These are phyloP conservation scores for Chiridota heheva DNA, from an alignment of 35 echinoderm and acorn worm genomes.

Conservation along the genomic window DNA sequence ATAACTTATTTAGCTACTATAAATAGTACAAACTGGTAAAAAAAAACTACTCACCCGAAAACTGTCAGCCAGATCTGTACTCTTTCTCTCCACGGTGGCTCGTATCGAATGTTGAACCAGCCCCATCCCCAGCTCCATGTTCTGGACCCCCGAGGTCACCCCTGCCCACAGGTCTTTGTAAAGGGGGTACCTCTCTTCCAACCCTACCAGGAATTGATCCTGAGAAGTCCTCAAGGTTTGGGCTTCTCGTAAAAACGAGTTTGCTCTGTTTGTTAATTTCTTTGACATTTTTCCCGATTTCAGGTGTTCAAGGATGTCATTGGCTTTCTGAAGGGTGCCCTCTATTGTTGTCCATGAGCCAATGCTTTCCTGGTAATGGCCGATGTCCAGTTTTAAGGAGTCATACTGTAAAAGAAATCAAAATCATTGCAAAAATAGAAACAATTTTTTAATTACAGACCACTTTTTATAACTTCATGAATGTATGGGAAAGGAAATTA, in stretches of 20 bases:
- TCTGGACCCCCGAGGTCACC: conserved; percentile 27
- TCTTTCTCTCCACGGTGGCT: conserved; percentile 39
- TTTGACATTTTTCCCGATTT: background rate
- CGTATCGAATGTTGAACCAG: conserved; percentile 59
- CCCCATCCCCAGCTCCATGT: conserved; percentile 49
- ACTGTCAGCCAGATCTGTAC: no score
- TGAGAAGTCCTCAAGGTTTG: conserved; percentile 71
- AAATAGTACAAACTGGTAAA: no score
- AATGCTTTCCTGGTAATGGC: conserved; percentile 74
- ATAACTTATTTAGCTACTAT: no score
- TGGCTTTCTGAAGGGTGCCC: conserved; percentile 48
- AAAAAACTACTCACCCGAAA: no score
- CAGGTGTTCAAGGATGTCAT: background rate
- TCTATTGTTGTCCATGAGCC: conserved; percentile 71
- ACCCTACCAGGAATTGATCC: conserved; percentile 66
- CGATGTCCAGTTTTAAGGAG: conserved; percentile 46
- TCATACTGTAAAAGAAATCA: conserved; percentile 33
- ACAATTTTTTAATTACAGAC: no score
- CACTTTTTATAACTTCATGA: no score
- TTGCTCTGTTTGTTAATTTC: background rate
- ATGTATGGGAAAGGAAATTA: no score
- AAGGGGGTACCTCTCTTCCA: conserved; percentile 68
- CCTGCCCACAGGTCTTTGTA: conserved; percentile 83
- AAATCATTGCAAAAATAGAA: background rate
- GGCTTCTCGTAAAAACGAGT: conserved; percentile 34